Evolutionary conservation across 2,797 vertebrate genomes (phyloP), one percentile per base, ranked within the genome.

Genomic region (Ataeniobius toweri): DNA sequence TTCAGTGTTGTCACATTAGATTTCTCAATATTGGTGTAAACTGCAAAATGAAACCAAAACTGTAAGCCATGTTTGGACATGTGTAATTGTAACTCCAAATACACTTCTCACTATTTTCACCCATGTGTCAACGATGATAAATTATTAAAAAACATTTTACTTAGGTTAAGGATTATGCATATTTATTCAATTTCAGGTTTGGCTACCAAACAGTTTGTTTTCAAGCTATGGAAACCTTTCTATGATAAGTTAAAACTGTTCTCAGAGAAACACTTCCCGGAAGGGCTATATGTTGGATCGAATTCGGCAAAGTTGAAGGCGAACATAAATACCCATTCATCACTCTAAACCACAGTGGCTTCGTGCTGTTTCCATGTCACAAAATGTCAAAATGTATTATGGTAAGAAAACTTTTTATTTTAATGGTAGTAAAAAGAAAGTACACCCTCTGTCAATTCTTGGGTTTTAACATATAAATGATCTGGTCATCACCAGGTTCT

Each of bases 281-380:
- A 91, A 91, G 78, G 84, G 69, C 61, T 83, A 76, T 56, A 80
- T 82, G 71, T 80, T 83, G 71, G 87, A 81, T 80, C 83, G 75
- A 88, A 85, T 77, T 92, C 84, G 86, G 77, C 85, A 88, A 79
- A 89, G 78, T 63, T 82, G 75, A 81, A 82, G 76, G 82, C 76
- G 80, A 87, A 92, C 58, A 80, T 91, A 92, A 94, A 93, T 85
- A 92, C 28, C 46, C 83, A 91, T 94, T 85, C 82, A 89, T 93
- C 91, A 91, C 71, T 58, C 74, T n/a, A 69, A 91, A 92, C 91
- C 78, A 89, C 89, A 58, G 73, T 6, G 44, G 56, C 41, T 26
- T 86, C 73, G 56, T 50, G 44, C 58, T 80, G 80, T 86, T 89
- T 89, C 85, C 73, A 88, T 84, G 81, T 90, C 82, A 89, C 86